These are phyloP conservation scores for Eremobia ochroleuca DNA, from an alignment of 2,888 invertebrate genomes.

Conservation along the genomic window DNA sequence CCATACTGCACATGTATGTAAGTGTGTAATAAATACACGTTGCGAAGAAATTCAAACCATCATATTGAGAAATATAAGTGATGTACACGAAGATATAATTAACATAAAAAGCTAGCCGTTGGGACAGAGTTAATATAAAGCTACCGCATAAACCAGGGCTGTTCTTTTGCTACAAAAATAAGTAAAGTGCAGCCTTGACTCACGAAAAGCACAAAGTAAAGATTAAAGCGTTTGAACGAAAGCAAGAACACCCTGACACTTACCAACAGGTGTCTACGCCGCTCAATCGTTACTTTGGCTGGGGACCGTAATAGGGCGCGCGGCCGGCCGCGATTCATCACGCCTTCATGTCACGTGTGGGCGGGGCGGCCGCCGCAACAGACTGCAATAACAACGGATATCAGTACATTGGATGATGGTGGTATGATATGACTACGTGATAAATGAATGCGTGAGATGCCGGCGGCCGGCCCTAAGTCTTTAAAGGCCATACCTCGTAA, in stretches of 20 bases:
- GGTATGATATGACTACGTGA: slow-evolving; percentile 85
- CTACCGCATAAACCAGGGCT: slow-evolving; percentile 72
- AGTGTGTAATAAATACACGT: slow-evolving; percentile 57
- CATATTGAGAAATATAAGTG: slow-evolving; percentile 53
- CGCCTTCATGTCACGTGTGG: slow-evolving; percentile 87
- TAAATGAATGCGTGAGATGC: slow-evolving; percentile 89
- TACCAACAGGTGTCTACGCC: slow-evolving; percentile 90
- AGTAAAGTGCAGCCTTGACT: slow-evolving; percentile 80
- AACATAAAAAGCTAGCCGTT: slow-evolving; percentile 69
- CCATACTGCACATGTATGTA: slow-evolving; percentile 60
- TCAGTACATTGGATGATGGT: slow-evolving; percentile 86
- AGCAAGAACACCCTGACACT: slow-evolving; percentile 91
- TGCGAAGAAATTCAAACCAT: slow-evolving; percentile 62
- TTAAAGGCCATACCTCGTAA: slow-evolving; percentile 93
- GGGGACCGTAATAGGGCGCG: slow-evolving; percentile 83
- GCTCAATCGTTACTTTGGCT: slow-evolving; percentile 91
- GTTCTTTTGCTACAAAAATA: slow-evolving; percentile 66
- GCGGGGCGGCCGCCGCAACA: slow-evolving; percentile 85
- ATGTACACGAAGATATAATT: slow-evolving; percentile 60
- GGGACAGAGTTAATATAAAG: slow-evolving; percentile 71
- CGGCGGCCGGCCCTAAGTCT: slow-evolving; percentile 80
- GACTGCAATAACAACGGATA: slow-evolving; percentile 90
- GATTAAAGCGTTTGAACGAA: slow-evolving; percentile 89
- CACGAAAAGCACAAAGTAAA: slow-evolving; percentile 90
- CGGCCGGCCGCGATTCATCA: slow-evolving; percentile 90